Conservation (phyloP, 2,797 vertebrate genomes). For the Onychomys torridus region DNA sequence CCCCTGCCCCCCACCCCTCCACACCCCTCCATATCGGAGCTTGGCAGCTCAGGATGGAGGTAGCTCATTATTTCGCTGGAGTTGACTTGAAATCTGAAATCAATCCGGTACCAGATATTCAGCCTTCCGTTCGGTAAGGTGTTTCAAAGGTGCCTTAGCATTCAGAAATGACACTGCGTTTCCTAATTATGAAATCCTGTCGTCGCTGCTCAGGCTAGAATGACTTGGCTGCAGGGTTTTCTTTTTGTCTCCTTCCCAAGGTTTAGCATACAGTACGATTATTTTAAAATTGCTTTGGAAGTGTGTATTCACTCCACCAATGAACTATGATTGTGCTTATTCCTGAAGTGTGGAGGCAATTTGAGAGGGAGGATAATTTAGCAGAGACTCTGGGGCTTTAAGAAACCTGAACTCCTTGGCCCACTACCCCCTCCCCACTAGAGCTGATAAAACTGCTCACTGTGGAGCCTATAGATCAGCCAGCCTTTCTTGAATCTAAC, state of each 20-base stretch:
- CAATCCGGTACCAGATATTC: conserved; percentile 77
- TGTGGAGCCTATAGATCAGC: neutral
- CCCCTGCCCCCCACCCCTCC: neutral
- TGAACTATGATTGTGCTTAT: conserved; percentile 33
- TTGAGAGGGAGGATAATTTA: conserved; percentile 65
- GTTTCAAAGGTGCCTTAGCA: conserved; percentile 77
- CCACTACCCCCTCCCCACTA: neutral
- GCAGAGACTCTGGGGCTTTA: neutral
- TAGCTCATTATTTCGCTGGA: conserved; percentile 82
- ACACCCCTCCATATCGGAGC: neutral
- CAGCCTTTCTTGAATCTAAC: neutral
- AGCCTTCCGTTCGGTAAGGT: conserved; percentile 67
- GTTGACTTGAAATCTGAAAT: conserved; percentile 80
- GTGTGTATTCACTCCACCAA: conserved; percentile 73
- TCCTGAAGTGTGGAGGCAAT: conserved; percentile 64
- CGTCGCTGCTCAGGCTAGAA: conserved; percentile 59
- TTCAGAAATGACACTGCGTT: conserved; percentile 79
- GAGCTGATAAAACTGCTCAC: neutral
- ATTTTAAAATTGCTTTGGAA: conserved; percentile 81
- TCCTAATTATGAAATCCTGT: conserved; percentile 83
- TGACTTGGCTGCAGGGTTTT: conserved; percentile 73
- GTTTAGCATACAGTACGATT: conserved; percentile 66
- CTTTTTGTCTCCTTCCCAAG: conserved; percentile 19
- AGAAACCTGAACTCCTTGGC: neutral
- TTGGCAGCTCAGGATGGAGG: conserved; percentile 19